Base-by-base conservation (phyloP, 1,140 invertebrate species). In the Maconellicoccus hirsutus region DNA sequence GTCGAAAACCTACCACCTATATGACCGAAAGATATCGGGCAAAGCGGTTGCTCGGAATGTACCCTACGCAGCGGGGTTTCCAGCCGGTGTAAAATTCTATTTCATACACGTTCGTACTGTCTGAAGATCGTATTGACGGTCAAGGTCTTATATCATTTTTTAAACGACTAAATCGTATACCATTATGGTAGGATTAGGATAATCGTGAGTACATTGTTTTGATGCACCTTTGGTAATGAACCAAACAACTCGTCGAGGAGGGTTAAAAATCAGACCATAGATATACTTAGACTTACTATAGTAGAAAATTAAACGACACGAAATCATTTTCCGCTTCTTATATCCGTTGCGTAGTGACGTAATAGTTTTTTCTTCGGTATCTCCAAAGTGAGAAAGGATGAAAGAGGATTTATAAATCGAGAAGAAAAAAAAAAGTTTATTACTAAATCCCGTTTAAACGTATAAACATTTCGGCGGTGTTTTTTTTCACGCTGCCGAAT, bases 131-230 rank as follows among this genome's bases (percentile, higher is more conserved):
- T 52, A 16, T 16, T 8, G 42, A 52, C 42, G 42, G 42, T 52
- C 42, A 52, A 52, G 42, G 42, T 52, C 42, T 52, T 52, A 52
- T 52, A 52, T 52, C 42, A 52, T 16, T 52, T 33, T 14, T 14
- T 16, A 52, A 52, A 52, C 42, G 42, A 52, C 42, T 52, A 52
- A 52, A 52, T 52, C 42, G 42, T 8, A 52, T 52, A 52, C 42
- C 42, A 52, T 52, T 52, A 52, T 52, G 42, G 42, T 52, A 52
- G 42, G 42, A 52, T 52, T 52, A 52, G 12, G 42, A 52, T 52
- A 52, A 52, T 52, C 16, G 42, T 52, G 10, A 14, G 42, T 52
- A 52, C 42, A 52, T 52, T 52, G 42, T 52, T 52, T 52, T 16
- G 42, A 8, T 4, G 42, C 42, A 16, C 42, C n/a, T 52, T 14